Base-by-base conservation (phyloP, 2,113 vertebrate species). In the Tupaia chinensis region DNA sequence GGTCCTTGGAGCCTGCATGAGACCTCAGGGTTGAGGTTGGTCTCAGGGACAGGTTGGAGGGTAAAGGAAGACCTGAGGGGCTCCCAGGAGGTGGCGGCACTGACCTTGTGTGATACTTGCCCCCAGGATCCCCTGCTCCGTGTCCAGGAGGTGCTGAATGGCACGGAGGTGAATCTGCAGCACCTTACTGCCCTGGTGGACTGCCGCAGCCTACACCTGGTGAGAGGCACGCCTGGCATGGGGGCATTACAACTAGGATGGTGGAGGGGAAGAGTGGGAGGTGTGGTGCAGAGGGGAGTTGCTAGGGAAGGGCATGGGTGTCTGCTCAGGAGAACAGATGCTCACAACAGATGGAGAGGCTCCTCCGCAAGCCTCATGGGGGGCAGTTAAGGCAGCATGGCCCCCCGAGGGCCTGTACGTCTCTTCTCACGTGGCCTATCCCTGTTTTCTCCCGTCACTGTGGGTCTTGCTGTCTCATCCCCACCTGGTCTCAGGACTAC, bases 141-240 rank as follows among this genome's bases (percentile, higher is more conserved):
- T 80, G 99, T 99, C 96, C 99, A 99, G 97, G 99, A 99, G 72
- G 98, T 99, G 70, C 98, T 99, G 97, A 99, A 99, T 61, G 98
- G 99, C 97, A 99, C 99, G 0, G 99, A 99, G 98, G 99, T 99
- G 97, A 99, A 99, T 97, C 98, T 99, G 81, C 99, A 99, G 98
- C 99, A 99, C 97, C 99, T 99, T 98, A 99, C 99, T 0, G 99
- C 99, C 76, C 98, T 99, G 96, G 99, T 99, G 82, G 99, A 99
- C 98, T 99, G 99, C 69, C 99, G 99, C 85, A 99, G 99, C 97
- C 98, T 99, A 85, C 99, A 99, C 97, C 98, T 99, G 99, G 99
- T 99, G 98, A 99, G 99, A 86, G 1, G 4, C 77, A 11, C 15
- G 16, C 17, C 10, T 0, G 13, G 9, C 1, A 1, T 1, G 17